These are phyloP conservation scores for Scelioninae gen. 2 DNA, from an alignment of 2,888 invertebrate genomes.

Conservation along the genomic window DNA sequence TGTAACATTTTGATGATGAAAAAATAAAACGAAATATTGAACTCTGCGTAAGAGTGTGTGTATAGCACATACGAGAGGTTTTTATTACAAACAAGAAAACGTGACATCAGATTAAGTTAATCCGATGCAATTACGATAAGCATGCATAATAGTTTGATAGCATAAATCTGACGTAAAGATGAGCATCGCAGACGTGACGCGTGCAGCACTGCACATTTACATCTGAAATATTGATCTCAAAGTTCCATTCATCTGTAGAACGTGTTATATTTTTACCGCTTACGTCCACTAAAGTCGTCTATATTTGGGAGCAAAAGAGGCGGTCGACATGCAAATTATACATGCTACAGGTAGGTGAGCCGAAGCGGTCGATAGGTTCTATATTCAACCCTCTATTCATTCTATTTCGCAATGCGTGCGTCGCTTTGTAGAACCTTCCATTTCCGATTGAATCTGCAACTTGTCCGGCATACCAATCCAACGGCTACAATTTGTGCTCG, in stretches of 20 bases:
- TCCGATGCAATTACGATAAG: constrained; percentile 28
- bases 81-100: too few relatives aligned
- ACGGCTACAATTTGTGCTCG: too few relatives aligned
- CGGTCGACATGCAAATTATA: constrained; percentile 64
- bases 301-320: constrained; percentile 59
- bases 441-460: constrained; percentile 43
- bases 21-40: too few relatives aligned
- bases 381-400: constrained; percentile 66
- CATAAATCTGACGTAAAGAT: constrained; percentile 46
- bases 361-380: constrained; percentile 65
- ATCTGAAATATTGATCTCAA: constrained; percentile 50
- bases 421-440: constrained; percentile 31
- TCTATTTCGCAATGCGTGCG: constrained; percentile 60
- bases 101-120: too few relatives aligned
- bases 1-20: too few relatives aligned
- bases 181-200: constrained; percentile 40
- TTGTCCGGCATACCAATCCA: constrained; percentile 39
- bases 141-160: constrained; percentile 12
- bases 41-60: too few relatives aligned
- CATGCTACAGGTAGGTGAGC: constrained; percentile 68
- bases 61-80: too few relatives aligned
- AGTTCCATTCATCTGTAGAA: constrained; percentile 54
- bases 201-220: constrained; percentile 46
- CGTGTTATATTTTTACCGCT: constrained; percentile 49
- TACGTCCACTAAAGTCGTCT: constrained; percentile 55